Evolutionary conservation across 2,888 invertebrate species (phyloP).

Genomic region (Baronia brevicornis): DNA sequence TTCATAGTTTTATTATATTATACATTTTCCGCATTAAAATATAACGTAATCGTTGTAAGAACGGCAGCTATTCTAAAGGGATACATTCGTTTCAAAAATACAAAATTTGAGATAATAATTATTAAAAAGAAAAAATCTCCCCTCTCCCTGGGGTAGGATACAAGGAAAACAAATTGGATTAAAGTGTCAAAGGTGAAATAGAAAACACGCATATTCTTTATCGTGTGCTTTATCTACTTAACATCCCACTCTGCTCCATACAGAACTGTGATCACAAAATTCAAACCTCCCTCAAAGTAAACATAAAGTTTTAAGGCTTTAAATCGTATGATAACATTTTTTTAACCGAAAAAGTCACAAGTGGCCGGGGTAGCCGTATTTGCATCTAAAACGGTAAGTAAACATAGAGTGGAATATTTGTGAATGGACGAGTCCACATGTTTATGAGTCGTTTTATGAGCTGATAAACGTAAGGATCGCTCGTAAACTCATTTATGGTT

Average conservation of each 20-base stretch:
- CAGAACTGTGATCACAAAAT: constrained; percentile 24
- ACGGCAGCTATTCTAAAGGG: constrained; percentile 4
- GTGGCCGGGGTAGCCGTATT: constrained; percentile 52
- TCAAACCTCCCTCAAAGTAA: constrained; percentile 14
- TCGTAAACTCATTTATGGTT: constrained; percentile 63
- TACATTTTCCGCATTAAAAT: no score
- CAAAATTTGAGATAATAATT: constrained; percentile 67
- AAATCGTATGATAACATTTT: constrained; percentile 28
- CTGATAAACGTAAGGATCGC: constrained; percentile 68
- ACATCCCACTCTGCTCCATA: constrained; percentile 21
- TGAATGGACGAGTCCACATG: constrained; percentile 61
- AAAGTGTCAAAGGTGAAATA: constrained; percentile 75
- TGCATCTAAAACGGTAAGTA: constrained; percentile 70
- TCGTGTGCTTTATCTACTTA: constrained; percentile 56
- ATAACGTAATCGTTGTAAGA: constrained; percentile 5
- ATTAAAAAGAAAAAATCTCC: constrained; percentile 59
- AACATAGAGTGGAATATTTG: constrained; percentile 58
- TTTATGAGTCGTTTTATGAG: constrained; percentile 70
- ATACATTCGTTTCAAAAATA: constrained; percentile 3
- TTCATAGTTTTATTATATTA: no score
- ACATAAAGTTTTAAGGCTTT: constrained; percentile 29
- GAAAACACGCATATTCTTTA: constrained; percentile 61
- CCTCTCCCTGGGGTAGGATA: constrained; percentile 62
- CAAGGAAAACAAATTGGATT: constrained; percentile 73
- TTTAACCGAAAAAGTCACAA: constrained; percentile 40